Base-by-base conservation (phyloP, 2,888 invertebrate species). In the Latheticus oryzae region DNA sequence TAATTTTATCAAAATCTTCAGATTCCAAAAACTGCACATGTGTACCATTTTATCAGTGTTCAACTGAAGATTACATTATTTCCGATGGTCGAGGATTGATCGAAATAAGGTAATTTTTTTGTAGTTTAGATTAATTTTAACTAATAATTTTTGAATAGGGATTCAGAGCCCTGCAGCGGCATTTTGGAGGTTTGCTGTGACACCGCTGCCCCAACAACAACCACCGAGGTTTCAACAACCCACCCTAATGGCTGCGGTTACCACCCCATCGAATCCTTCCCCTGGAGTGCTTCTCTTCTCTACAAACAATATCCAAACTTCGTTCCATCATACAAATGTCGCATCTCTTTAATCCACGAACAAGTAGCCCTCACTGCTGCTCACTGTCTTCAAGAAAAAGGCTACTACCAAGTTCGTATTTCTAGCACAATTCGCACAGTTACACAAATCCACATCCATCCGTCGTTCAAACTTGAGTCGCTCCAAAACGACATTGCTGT, bases 261-360 rank as follows among this genome's bases (percentile, higher is more conserved):
- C 71, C 82, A 87, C 7, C 87, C 91, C 72, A 80, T 84, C 0
- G 82, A 87, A 0, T 92, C 92, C 0, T 91, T 90, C 73, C 90
- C 91, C 0, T 93, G 92, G 92, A 89, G 91, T 87, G 85, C 88
- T 0, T 90, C 90, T 0, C 79, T 91, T 16, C 76, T 90, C 53
- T 79, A 82, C 53, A 78, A 79, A 0, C 79, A 82, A 30, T 83
- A 81, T 70, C 73, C 83, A 24, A 83, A 83, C 65, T 48, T 35
- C 16, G 48, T 35, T 7, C 8, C 35, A 4, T 35, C 48, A 2
- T 48, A 48, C 35, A 80, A 85, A 42, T 76, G 76, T 53, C 76
- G 76, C 0, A 76, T 70, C 13, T 74, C 75, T 0, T 61, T 76
- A 21, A 73, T 76, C 12, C 73, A 75, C 52, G 72, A 71, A 1